Evolutionary conservation across 1,140 invertebrate species (phyloP).

Genomic region (Drosophila rhopaloa): DNA sequence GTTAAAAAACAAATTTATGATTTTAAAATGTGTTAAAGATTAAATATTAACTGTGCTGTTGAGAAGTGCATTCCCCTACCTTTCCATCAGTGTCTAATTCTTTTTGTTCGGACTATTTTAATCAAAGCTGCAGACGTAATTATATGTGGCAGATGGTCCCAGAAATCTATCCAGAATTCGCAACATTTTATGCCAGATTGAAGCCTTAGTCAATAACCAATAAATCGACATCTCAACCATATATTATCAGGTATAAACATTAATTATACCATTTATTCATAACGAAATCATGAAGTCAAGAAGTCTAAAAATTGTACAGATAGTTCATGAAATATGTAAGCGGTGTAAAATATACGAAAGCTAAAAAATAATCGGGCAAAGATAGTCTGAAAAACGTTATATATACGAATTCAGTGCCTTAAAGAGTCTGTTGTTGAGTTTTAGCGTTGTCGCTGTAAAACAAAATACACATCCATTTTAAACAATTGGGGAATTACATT

Average conservation of each 20-base stretch:
- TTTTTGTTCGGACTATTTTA: too few relatives aligned
- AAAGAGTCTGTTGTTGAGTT: slow-evolving; percentile 18
- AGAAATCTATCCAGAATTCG: not conserved
- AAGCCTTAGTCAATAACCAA: slow-evolving; percentile 1
- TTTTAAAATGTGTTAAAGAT: too few relatives aligned
- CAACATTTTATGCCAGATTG: not conserved
- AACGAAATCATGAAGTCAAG: slow-evolving; percentile 43
- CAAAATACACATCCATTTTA: slow-evolving; percentile 15
- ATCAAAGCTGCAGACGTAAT: too few relatives aligned
- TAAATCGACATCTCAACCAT: slow-evolving; percentile 28
- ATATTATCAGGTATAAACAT: slow-evolving; percentile 46
- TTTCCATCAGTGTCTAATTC: too few relatives aligned
- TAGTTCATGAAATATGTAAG: slow-evolving; percentile 41
- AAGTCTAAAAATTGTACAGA: slow-evolving; percentile 46
- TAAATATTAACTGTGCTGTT: too few relatives aligned
- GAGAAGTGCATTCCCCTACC: too few relatives aligned
- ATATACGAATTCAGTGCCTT: slow-evolving; percentile 15
- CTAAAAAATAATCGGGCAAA: slow-evolving; percentile 30
- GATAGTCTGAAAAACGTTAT: slow-evolving; percentile 6
- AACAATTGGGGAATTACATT: slow-evolving; percentile 20
- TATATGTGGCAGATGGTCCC: not conserved
- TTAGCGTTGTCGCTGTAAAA: slow-evolving; percentile 12
- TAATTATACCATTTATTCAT: slow-evolving; percentile 44
- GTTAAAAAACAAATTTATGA: too few relatives aligned
- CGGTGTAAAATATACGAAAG: slow-evolving; percentile 44